phyloP scores from a whole-genome alignment of 2,113 vertebrate genomes.

The Tapirus terrestris region DNA sequence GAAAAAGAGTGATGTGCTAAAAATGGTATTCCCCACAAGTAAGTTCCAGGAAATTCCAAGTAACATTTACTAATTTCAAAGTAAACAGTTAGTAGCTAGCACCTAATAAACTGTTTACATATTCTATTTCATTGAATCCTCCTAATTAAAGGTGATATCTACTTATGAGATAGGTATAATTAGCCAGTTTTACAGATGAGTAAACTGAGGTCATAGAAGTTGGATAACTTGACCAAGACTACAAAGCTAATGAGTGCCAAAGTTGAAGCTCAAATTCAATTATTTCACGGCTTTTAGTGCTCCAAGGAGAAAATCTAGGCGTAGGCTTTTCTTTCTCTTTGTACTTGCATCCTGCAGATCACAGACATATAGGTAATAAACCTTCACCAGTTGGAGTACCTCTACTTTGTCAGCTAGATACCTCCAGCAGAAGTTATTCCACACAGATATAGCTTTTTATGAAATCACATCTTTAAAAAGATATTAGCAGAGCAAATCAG shows the following conservation, averaged over 20 bases:
- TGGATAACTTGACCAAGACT: slow-evolving; percentile 32
- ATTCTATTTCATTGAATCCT: neutral
- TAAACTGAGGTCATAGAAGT: neutral
- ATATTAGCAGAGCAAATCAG: neutral
- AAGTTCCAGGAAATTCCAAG: neutral
- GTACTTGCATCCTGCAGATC: neutral
- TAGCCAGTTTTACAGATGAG: slow-evolving; percentile 3
- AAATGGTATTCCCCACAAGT: neutral
- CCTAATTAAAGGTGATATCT: slow-evolving; percentile 30
- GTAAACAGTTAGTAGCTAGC: neutral
- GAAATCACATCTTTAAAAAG: neutral
- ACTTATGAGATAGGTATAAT: neutral
- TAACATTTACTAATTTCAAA: neutral
- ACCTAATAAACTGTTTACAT: neutral
- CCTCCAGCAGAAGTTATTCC: neutral
- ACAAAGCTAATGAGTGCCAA: neutral
- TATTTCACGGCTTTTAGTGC: neutral
- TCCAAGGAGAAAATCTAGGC: neutral
- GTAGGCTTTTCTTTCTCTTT: neutral
- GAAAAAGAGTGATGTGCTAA: neutral
- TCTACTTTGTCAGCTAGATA: neutral
- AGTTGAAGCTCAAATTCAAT: neutral
- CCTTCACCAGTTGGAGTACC: neutral
- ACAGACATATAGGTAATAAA: neutral
- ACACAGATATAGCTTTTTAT: neutral